Evolutionary conservation across 2,888 invertebrate species (phyloP), one percentile per base, ranked within the genome.

Genomic region (Ophion ventricosus): DNA sequence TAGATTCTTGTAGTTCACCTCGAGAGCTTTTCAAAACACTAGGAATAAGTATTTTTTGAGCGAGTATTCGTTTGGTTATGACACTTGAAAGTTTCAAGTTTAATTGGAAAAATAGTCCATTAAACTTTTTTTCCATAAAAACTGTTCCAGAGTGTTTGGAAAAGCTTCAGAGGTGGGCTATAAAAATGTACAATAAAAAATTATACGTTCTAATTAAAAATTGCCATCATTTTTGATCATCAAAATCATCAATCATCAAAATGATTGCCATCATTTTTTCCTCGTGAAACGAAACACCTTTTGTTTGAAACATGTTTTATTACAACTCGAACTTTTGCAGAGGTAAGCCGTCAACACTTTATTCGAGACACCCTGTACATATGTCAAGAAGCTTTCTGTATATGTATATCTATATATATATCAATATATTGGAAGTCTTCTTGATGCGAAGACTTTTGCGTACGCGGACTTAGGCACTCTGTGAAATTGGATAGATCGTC

Each of bases 401-500:
- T 57, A 57, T 57, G 23, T 20, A 57, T 57, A 57, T 57, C 0
- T 23, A 57, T 57, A 57, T 57, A 57, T 20, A 57, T 57, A 20
- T 8, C n/a, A 43, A 76, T 63, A 40, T 57, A 57, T 26, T 57
- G 23, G 3, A 49, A 49, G 14, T 17, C 49, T 17, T 17, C 49
- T 17, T 17, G 14, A 49, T 49, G 29, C 8, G 49, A 4, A n/a
- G n/a, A 26, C 4, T 49, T 69, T 35, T 35, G 11, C 14, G 20
- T 69, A 17, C 14, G 20, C 23, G 40, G 26, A 23, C 59, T 72
- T 61, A 61, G 76, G 76, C 73, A 83, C 83, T 83, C 76, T 77
- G 73, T 56, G 72, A 80, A 83, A 83, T 83, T 80, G 83, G 80
- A 80, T 76, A 76, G 80, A 80, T 83, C 76, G 54, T 35, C 63